Evolutionary conservation across 2,113 vertebrate species (phyloP).

Genomic region (Suricata suricatta): DNA sequence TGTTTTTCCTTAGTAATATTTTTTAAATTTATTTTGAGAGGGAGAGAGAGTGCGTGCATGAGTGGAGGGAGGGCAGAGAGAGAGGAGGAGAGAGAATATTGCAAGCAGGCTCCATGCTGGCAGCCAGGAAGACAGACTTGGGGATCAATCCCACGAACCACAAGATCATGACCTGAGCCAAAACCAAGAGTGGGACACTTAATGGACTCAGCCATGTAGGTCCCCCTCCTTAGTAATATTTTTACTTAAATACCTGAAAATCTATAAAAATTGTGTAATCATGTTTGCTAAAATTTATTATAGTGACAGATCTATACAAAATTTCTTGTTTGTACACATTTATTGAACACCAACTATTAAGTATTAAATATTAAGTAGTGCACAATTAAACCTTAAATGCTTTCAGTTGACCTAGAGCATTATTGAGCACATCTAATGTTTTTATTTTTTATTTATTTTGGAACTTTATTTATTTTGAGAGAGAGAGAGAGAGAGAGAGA

Average conservation of each 20-base stretch:
- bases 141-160: too few relatives aligned
- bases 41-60: too few relatives aligned
- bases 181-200: too few relatives aligned
- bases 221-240: not conserved
- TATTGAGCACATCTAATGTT: not conserved
- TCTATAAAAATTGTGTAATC: not conserved
- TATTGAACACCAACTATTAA: slow-evolving; percentile 17
- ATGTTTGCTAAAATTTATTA: not conserved
- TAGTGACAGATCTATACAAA: not conserved
- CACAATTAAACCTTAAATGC: slow-evolving; percentile 26
- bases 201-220: too few relatives aligned
- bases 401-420: slow-evolving; percentile 12
- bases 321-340: not conserved
- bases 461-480: too few relatives aligned
- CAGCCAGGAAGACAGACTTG: too few relatives aligned
- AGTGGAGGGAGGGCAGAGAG: too few relatives aligned
- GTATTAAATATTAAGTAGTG: not conserved
- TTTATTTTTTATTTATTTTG: not conserved
- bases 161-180: too few relatives aligned
- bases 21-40: not conserved
- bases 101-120: too few relatives aligned
- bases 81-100: too few relatives aligned
- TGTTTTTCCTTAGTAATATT: slow-evolving; percentile 7
- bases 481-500: too few relatives aligned
- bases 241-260: slow-evolving; percentile 22